Base-by-base conservation (phyloP, 1,140 invertebrate genomes). In the Drosophila nannoptera region DNA sequence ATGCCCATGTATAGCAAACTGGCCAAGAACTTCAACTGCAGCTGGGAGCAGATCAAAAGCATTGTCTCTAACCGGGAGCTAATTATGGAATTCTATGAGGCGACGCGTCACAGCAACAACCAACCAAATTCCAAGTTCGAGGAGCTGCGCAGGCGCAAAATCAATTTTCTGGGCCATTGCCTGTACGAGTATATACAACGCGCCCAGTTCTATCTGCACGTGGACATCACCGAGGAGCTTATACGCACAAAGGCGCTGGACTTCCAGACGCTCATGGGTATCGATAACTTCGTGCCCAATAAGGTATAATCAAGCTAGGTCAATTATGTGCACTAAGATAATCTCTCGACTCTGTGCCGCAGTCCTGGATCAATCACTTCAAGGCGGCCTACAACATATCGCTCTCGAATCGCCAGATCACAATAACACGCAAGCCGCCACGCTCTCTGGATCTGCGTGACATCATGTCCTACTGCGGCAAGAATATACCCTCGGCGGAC, bases 11-110 rank as follows among this genome's bases (percentile, higher is more conserved):
- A 89, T 42, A 87, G 75, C 14, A 86, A 86, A 36, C 78, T 89
- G 5, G 87, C 87, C 1, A 75, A 78, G 38, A 88, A 83, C 49
- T 88, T 89, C 45, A 88, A 89, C 38, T 89, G 87, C 35, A 87
- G 87, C 60, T 88, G 83, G 84, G 84, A 88, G 52, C 87, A 89
- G 56, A 88, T 89, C 49, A 89, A 88, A 36, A 88, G 77, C 60
- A 87, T 89, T 5, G 63, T 89, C 4, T n/a, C 66, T 4, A 89
- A 89, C 60, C 78, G 87, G 0, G 69, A 77, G 3, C 69, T 84
- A 8, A 87, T 89, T 5, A 49, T 89, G 61, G 72, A 81, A 38
- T 88, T 83, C 54, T 74, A 88, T 35, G 69, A 86, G 54, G 87
- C 80, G 11, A 77, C 80, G 5, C 45, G 58, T 0, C 43, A 64